Conservation (phyloP, 2,797 vertebrate genomes). For the Pogoniulus pusillus region DNA sequence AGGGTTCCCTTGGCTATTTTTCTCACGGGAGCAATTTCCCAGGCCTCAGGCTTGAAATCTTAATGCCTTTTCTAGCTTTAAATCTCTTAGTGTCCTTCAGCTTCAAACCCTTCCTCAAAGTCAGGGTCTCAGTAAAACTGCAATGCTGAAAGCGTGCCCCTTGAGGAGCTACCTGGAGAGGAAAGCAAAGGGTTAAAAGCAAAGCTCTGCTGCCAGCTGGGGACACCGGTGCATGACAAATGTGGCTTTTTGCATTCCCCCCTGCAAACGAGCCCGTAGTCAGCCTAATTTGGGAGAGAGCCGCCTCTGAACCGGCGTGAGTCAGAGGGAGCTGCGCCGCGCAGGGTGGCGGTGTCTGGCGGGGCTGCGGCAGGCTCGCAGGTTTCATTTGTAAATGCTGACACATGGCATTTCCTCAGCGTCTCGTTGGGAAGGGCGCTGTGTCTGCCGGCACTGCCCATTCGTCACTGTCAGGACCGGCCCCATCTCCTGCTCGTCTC, state of each 20-base stretch:
- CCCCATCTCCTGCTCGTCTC: slow-evolving; percentile 36
- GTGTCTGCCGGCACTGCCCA: slow-evolving; percentile 33
- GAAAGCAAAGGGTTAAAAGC: slow-evolving; percentile 1
- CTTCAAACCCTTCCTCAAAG: background rate
- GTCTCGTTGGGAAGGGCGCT: slow-evolving; percentile 25
- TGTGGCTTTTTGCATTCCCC: background rate
- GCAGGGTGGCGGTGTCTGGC: background rate
- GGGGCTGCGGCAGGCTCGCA: background rate
- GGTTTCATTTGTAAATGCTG: slow-evolving; percentile 58
- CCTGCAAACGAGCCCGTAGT: background rate
- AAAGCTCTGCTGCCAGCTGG: background rate
- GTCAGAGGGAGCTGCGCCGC: slow-evolving; percentile 17
- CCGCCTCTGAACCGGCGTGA: slow-evolving; percentile 32
- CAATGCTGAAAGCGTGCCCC: rapidly evolving
- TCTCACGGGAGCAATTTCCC: background rate
- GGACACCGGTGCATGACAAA: slow-evolving; percentile 24
- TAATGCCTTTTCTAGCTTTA: background rate
- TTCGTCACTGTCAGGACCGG: slow-evolving; percentile 57
- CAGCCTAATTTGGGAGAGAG: slow-evolving; percentile 25
- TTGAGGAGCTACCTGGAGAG: background rate
- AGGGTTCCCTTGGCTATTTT: background rate
- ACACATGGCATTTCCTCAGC: slow-evolving; percentile 43
- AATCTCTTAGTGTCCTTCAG: background rate
- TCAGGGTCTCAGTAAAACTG: background rate
- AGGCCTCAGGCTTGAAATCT: background rate